Evolutionary conservation across 2,888 invertebrate genomes (phyloP), one percentile per base, ranked within the genome.

Genomic region (Hypercompe scribonia): DNA sequence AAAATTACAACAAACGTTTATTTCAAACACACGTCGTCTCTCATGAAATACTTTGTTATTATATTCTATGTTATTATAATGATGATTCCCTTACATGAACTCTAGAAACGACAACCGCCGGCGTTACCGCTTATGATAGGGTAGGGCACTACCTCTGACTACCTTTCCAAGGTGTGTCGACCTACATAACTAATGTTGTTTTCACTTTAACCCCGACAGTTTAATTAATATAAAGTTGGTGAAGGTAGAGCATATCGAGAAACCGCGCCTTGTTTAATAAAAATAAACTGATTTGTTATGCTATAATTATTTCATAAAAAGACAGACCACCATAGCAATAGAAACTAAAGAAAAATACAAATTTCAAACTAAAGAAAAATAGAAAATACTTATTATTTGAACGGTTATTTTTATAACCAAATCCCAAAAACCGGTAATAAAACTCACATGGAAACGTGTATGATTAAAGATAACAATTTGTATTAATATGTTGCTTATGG

Each of bases 111-210:
- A 46, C 46, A 46, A 46, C 42, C 63, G 46, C 54, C 73, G 76
- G 76, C 69, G 77, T 72, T 46, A 36, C 39, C 39, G 61, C 64
- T 71, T 31, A 18, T 61, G 63, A 63, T 74, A 74, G 78, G 82
- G 85, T 79, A 78, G 85, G 86, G 86, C 81, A 70, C 76, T 66
- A 68, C 78, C 76, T 71, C 73, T 70, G 58, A 65, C 77, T 76
- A 74, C 74, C 79, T 72, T 73, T 68, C 24, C 28, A 76, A 87
- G 92, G 93, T 86, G 93, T 87, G 92, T 86, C 88, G 91, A 92
- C 93, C 93, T 89, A 90, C 85, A 90, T 91, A 89, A 80, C 78
- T 82, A 79, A 88, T 86, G 90, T 88, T 84, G 78, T 83, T 83
- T 83, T 83, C 81, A 86, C 84, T 84, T 87, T 87, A 74, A 80